phyloP scores from a whole-genome alignment of 1,140 invertebrate species.

The Macrostomum lignano region DNA sequence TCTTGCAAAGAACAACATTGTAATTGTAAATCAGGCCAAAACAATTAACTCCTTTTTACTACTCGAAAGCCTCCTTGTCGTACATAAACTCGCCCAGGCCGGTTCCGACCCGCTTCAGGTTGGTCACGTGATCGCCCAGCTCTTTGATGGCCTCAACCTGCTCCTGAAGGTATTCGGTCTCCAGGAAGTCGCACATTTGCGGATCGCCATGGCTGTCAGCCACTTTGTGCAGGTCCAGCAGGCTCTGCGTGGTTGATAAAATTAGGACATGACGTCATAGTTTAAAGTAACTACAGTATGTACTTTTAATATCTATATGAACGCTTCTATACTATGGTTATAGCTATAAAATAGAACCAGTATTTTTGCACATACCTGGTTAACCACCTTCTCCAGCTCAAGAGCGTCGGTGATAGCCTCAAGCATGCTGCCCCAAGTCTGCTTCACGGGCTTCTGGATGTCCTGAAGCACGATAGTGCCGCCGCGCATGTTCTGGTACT shows the following conservation, averaged over 20 bases:
- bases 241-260: no score
- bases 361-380: conserved; percentile 2
- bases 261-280: no score
- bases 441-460: conserved; percentile 31
- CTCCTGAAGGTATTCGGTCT: conserved; percentile 31
- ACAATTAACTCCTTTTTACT: no score
- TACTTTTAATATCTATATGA: no score
- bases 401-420: conserved; percentile 43
- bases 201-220: conserved; percentile 37
- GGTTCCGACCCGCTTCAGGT: conserved; percentile 33
- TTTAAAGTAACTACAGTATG: no score
- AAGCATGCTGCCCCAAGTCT: conserved; percentile 36
- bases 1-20: no score
- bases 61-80: no score
- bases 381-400: conserved; percentile 46
- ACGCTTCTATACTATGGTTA: no score
- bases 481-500: conserved; percentile 50
- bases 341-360: not conserved
- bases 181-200: conserved; percentile 6
- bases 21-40: no score
- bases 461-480: conserved; percentile 33
- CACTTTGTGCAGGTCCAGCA: conserved; percentile 39
- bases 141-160: conserved; percentile 35
- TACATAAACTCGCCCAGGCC: conserved; percentile 37
- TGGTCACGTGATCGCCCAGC: conserved; percentile 32